phyloP scores from a whole-genome alignment of 1,140 invertebrate species.

The Acromyrmex echinatior region DNA sequence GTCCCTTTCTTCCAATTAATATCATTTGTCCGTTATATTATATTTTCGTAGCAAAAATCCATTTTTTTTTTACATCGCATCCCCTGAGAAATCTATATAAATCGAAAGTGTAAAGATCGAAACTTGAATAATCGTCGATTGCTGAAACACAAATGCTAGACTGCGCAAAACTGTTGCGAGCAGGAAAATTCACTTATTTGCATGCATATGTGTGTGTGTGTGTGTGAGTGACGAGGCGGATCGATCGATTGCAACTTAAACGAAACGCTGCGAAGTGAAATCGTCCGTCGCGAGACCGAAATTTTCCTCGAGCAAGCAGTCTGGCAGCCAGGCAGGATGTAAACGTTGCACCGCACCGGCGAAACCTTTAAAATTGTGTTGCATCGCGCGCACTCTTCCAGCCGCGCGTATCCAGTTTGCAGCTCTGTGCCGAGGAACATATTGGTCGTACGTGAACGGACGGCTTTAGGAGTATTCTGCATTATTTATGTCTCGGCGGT shows the following conservation, averaged over 20 bases:
- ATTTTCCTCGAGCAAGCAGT: conserved; percentile 37
- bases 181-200: too few relatives aligned
- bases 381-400: conserved; percentile 62
- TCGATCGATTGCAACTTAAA: conserved; percentile 39
- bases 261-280: conserved; percentile 42
- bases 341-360: conserved; percentile 23
- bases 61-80: background rate
- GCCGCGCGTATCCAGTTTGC: conserved; percentile 65
- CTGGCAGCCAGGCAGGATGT: conserved; percentile 21
- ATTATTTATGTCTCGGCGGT: conserved; percentile 77
- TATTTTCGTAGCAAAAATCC: conserved; percentile 9
- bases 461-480: conserved; percentile 75
- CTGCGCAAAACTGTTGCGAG: background rate
- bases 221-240: background rate
- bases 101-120: background rate
- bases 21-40: conserved; percentile 12
- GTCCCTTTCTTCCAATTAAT: conserved; percentile 40
- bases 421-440: conserved; percentile 69
- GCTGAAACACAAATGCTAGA: background rate
- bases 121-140: background rate
- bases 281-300: conserved; percentile 36
- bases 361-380: conserved; percentile 51
- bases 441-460: conserved; percentile 79
- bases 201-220: background rate
- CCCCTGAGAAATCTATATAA: background rate